phyloP scores from a whole-genome alignment of 2,113 vertebrate species.

The Fregetta grallaria region DNA sequence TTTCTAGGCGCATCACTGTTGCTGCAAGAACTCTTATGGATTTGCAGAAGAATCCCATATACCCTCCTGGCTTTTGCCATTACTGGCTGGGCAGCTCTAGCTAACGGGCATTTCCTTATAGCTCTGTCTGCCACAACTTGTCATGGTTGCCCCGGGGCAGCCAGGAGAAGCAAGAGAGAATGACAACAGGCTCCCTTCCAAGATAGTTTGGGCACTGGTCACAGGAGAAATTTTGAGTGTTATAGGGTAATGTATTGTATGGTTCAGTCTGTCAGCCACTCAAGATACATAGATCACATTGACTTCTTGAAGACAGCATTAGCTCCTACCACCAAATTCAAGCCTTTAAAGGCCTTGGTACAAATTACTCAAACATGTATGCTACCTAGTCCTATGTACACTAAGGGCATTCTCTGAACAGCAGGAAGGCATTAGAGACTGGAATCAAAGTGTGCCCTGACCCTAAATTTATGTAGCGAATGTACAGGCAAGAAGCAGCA shows the following conservation, averaged over 20 bases:
- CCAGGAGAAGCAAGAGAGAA: neutral
- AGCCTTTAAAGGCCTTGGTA: neutral
- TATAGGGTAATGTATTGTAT: neutral
- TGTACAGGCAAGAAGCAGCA: accelerated
- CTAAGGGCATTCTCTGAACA: neutral
- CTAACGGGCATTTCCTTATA: neutral
- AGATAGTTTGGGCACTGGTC: neutral
- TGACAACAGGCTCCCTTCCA: neutral
- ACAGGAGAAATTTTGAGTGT: neutral
- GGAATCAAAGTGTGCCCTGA: neutral
- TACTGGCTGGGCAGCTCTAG: neutral
- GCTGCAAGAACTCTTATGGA: neutral
- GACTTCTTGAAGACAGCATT: neutral
- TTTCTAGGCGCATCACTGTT: neutral
- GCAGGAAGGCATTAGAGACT: neutral
- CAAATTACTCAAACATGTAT: neutral
- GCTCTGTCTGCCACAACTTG: neutral
- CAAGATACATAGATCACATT: neutral
- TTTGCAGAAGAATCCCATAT: neutral
- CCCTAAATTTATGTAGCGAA: neutral
- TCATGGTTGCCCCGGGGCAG: neutral
- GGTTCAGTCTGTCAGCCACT: neutral
- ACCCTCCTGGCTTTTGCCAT: neutral
- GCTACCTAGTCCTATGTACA: neutral
- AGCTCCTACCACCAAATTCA: neutral